Conservation (phyloP, 2,113 vertebrate species). For the Natator depressus region DNA sequence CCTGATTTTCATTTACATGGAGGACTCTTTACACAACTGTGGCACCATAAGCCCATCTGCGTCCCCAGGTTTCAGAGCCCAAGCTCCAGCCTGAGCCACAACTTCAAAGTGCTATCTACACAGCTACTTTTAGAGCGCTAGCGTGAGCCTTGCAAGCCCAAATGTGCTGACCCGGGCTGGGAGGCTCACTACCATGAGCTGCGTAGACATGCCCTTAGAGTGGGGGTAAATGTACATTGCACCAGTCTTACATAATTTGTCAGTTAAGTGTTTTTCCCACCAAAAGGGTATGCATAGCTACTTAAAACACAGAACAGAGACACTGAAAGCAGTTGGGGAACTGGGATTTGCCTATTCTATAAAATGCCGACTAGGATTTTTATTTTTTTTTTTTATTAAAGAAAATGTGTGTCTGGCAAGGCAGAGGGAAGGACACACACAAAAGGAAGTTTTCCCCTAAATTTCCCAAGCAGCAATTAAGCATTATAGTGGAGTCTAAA, state of each 20-base stretch:
- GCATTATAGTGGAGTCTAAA: background rate
- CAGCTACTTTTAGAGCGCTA: background rate
- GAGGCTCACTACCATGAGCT: background rate
- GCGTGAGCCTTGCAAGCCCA: background rate
- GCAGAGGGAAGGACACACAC: background rate
- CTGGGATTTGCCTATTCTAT: background rate
- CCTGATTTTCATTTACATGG: background rate
- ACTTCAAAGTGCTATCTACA: background rate
- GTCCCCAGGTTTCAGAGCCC: background rate
- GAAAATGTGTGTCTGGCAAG: background rate
- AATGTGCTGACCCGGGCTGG: background rate
- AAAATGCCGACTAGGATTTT: background rate
- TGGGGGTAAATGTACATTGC: no score
- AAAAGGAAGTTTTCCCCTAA: background rate
- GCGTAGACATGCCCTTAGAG: rapidly evolving
- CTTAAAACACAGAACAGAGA: background rate
- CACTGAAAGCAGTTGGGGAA: background rate
- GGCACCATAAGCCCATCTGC: background rate
- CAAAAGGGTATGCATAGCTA: rapidly evolving
- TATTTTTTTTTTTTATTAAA: background rate
- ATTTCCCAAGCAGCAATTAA: background rate
- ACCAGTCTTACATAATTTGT: background rate
- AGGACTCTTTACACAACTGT: background rate
- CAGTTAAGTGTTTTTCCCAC: background rate
- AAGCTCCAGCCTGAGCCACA: background rate